These are phyloP conservation scores for Hippocampus mohnikei DNA, from an alignment of 2,113 vertebrate species.

Conservation along the genomic window DNA sequence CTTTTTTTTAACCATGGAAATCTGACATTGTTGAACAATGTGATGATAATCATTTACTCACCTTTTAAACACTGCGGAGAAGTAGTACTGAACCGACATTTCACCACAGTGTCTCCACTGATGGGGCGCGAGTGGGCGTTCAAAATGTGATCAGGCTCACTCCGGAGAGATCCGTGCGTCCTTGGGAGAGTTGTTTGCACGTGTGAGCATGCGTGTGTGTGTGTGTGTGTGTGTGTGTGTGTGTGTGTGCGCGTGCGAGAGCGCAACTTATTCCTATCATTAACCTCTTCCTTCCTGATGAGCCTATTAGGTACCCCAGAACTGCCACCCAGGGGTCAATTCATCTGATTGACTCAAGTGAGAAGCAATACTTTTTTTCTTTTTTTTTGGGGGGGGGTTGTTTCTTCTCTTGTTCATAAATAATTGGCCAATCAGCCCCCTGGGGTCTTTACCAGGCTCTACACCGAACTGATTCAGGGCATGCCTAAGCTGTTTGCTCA, in stretches of 20 bases:
- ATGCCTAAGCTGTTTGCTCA: conserved; percentile 31
- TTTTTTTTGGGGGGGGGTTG: not conserved
- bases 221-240: not conserved
- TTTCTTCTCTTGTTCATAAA: conserved; percentile 57
- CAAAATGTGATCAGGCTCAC: conserved; percentile 6
- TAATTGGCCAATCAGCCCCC: conserved; percentile 71
- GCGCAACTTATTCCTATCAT: conserved; percentile 42
- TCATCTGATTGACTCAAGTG: conserved; percentile 72
- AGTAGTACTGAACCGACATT: conserved; percentile 12
- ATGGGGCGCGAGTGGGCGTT: not conserved
- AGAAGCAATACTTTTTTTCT: conserved; percentile 64
- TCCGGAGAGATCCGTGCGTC: conserved; percentile 21
- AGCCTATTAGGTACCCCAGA: conserved; percentile 66
- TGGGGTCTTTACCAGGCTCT: conserved; percentile 36
- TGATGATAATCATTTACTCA: not conserved
- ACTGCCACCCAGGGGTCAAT: conserved; percentile 62
- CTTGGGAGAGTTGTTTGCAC: conserved; percentile 10
- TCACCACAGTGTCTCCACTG: not conserved
- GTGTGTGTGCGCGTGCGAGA: not conserved
- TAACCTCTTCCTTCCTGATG: conserved; percentile 60
- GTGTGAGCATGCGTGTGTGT: not conserved
- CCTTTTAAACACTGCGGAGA: not conserved
- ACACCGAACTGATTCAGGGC: conserved; percentile 49
- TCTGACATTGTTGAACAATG: not conserved
- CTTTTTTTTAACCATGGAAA: not conserved